A percentile compares a stretch with the other conserved stretches of the same genome.
phyloP scores from a whole-genome alignment of 2,113 vertebrate species.

The Coptodon bakossiorum region DNA sequence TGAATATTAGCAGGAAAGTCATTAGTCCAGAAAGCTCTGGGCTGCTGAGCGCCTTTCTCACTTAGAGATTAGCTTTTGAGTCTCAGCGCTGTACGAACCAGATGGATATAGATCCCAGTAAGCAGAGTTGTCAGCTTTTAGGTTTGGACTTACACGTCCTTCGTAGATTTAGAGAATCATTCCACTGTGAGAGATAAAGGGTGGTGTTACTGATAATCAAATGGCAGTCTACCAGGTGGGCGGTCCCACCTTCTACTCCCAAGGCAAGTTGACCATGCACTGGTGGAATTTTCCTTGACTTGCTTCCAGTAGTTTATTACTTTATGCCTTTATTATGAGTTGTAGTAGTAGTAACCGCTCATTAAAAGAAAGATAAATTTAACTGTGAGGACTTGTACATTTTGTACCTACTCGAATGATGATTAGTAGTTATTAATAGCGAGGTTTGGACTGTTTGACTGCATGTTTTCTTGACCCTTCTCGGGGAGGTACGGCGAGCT shows the following conservation, averaged over 20 bases:
- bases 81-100: slow-evolving; percentile 6
- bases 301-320: not conserved
- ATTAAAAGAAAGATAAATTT: not conserved
- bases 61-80: slow-evolving; percentile 42
- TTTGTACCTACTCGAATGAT: not conserved
- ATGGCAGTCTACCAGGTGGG: slow-evolving; percentile 13
- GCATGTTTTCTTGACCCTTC: not conserved
- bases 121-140: slow-evolving; percentile 27
- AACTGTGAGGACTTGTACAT: not conserved
- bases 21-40: slow-evolving; percentile 35
- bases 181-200: slow-evolving; percentile 37
- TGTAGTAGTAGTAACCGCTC: slow-evolving; percentile 35
- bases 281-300: slow-evolving; percentile 27
- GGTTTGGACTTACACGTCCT: slow-evolving; percentile 34
- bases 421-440: not conserved
- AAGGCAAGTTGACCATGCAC: not conserved
- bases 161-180: slow-evolving; percentile 38
- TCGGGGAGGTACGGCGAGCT: not conserved
- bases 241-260: not conserved
- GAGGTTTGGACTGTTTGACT: not conserved
- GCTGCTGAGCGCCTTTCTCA: slow-evolving; percentile 31
- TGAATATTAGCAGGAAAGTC: slow-evolving; percentile 55
- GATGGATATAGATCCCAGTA: slow-evolving; percentile 34
- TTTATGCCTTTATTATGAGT: slow-evolving; percentile 24
- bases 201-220: slow-evolving; percentile 47